Evolutionary conservation across 2,797 vertebrate genomes (phyloP).

Genomic region (Chiloscyllium punctatum): DNA sequence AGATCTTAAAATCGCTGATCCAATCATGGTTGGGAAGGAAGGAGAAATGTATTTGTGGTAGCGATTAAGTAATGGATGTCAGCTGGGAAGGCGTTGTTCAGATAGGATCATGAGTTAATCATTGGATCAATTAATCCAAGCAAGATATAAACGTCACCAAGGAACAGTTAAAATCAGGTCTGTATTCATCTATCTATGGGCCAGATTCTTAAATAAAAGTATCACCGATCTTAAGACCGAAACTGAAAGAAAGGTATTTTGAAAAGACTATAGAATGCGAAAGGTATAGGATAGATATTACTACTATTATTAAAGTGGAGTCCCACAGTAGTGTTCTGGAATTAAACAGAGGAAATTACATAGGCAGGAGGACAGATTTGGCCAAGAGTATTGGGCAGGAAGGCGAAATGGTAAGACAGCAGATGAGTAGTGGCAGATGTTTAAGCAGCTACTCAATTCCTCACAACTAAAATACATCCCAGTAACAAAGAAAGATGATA

Average conservation of each 20-base stretch:
- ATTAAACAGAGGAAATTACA: no score
- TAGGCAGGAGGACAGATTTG: no score
- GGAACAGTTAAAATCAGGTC: not conserved
- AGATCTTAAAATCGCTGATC: not conserved
- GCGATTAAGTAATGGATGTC: not conserved
- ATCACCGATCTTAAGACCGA: not conserved
- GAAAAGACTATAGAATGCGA: not conserved
- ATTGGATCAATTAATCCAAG: not conserved
- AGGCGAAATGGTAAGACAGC: no score
- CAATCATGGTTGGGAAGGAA: not conserved
- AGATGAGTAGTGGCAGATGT: no score
- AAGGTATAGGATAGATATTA: no score
- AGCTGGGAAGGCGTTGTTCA: not conserved
- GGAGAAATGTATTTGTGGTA: not conserved
- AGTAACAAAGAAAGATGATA: no score
- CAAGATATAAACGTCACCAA: not conserved
- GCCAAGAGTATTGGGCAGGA: no score
- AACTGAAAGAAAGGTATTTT: not conserved
- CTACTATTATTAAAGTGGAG: no score
- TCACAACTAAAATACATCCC: no score
- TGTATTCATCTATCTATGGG: not conserved
- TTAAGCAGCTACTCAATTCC: no score
- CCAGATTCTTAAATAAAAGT: not conserved
- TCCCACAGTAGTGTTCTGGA: no score
- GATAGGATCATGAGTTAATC: not conserved